phyloP scores from a whole-genome alignment of 2,888 invertebrate genomes.

The Drosophila hamatofila region DNA sequence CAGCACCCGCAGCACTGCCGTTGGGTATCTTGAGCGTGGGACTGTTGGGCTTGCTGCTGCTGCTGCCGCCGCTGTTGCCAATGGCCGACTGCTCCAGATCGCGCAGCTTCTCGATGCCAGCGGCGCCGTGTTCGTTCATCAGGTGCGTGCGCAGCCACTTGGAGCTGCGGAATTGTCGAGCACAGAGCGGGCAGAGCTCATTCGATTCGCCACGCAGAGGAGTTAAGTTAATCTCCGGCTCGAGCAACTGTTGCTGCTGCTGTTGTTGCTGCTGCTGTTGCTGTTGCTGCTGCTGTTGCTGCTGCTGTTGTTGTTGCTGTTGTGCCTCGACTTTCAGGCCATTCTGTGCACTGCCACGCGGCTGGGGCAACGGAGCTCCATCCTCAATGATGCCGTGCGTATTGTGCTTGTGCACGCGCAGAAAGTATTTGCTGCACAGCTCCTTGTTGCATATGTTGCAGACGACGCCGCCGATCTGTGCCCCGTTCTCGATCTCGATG shows the following conservation, averaged over 20 bases:
- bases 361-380: constrained; percentile 87
- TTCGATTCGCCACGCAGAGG: constrained; percentile 88
- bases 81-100: constrained; percentile 74
- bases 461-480: constrained; percentile 96
- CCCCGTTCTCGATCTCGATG: constrained; percentile 96
- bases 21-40: constrained; percentile 85
- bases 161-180: constrained; percentile 93
- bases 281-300: constrained; percentile 54
- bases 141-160: constrained; percentile 95
- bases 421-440: constrained; percentile 98
- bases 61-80: constrained; percentile 16
- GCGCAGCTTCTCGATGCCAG: constrained; percentile 84
- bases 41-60: constrained; percentile 82
- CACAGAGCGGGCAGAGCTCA: constrained; percentile 94
- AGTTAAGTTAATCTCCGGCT: constrained; percentile 65
- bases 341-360: constrained; percentile 79
- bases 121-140: constrained; percentile 92
- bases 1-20: constrained; percentile 77
- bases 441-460: constrained; percentile 99
- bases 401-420: constrained; percentile 98
- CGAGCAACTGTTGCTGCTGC: constrained; percentile 30
- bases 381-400: constrained; percentile 98
- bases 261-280: constrained; percentile 61
- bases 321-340: constrained; percentile 76
- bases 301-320: constrained; percentile 48